These are phyloP conservation scores for Frieseomelitta varia DNA, from an alignment of 1,140 invertebrate genomes.

Conservation along the genomic window DNA sequence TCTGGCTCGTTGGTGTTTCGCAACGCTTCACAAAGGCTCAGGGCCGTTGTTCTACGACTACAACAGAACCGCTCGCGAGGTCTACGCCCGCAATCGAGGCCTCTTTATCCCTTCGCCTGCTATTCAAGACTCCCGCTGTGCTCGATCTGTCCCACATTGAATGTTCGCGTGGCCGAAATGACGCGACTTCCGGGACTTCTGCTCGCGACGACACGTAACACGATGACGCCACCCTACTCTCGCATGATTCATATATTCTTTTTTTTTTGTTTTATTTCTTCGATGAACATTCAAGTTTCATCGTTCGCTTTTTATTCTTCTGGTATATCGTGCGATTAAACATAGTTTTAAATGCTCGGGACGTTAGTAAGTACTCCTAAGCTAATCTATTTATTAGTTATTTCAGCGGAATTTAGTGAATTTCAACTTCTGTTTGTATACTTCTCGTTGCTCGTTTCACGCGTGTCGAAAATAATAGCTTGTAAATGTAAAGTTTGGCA, in stretches of 20 bases:
- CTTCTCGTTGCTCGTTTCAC: neutral
- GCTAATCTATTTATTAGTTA: too few species aligned
- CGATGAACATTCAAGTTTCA: too few species aligned
- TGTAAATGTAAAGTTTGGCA: neutral
- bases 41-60: slow-evolving; percentile 62
- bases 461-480: neutral
- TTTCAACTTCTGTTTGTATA: neutral
- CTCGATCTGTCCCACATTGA: slow-evolving; percentile 37
- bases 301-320: too few species aligned
- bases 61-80: slow-evolving; percentile 58
- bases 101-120: slow-evolving; percentile 47
- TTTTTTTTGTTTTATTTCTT: too few species aligned
- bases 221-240: neutral
- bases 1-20: slow-evolving; percentile 50
- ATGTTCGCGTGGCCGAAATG: neutral
- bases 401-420: too few species aligned
- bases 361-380: too few species aligned
- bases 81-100: slow-evolving; percentile 75
- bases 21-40: slow-evolving; percentile 63
- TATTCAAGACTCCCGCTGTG: slow-evolving; percentile 35
- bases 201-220: slow-evolving; percentile 3
- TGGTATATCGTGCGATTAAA: too few species aligned
- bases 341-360: too few species aligned
- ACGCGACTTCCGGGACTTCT: slow-evolving; percentile 31
- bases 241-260: too few species aligned